Evolutionary conservation across 1,140 invertebrate genomes (phyloP).

Genomic region (Bacillus rossius): DNA sequence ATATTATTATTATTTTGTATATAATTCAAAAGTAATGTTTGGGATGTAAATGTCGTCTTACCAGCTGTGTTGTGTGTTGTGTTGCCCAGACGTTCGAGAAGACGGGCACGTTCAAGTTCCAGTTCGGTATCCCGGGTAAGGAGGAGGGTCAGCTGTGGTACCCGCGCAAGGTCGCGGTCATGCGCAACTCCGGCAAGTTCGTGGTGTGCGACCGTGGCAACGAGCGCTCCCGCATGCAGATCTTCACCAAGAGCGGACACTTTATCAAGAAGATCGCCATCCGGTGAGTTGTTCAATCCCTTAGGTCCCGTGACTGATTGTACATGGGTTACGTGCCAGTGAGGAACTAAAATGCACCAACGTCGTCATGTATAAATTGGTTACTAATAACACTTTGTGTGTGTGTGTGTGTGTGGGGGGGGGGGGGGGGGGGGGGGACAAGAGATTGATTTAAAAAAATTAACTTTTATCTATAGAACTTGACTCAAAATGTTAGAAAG

Average conservation of each 20-base stretch:
- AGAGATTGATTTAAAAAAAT: no score
- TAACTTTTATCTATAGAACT: no score
- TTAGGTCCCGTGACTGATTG: no score
- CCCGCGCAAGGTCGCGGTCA: constrained; percentile 91
- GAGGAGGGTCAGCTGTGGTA: constrained; percentile 97
- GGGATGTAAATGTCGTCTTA: no score
- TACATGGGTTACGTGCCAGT: no score
- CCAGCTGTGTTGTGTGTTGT: no score
- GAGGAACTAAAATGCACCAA: no score
- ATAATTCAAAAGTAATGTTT: no score
- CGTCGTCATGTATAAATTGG: not conserved
- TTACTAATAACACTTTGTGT: not conserved
- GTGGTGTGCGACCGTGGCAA: constrained; percentile 96
- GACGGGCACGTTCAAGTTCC: constrained; percentile 79
- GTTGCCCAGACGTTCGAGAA: constrained; percentile 78
- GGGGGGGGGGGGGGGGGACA: not conserved
- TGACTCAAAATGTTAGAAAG: no score
- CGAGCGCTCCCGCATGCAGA: constrained; percentile 94
- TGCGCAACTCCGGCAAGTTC: constrained; percentile 80
- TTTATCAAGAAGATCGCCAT: constrained; percentile 92
- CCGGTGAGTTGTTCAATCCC: constrained; percentile 29
- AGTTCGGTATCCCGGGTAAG: constrained; percentile 83
- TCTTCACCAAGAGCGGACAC: constrained; percentile 83
- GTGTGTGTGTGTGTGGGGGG: not conserved
- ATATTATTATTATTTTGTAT: no score